Base-by-base conservation (phyloP, 2,797 vertebrate species). In the Numenius phaeopus region DNA sequence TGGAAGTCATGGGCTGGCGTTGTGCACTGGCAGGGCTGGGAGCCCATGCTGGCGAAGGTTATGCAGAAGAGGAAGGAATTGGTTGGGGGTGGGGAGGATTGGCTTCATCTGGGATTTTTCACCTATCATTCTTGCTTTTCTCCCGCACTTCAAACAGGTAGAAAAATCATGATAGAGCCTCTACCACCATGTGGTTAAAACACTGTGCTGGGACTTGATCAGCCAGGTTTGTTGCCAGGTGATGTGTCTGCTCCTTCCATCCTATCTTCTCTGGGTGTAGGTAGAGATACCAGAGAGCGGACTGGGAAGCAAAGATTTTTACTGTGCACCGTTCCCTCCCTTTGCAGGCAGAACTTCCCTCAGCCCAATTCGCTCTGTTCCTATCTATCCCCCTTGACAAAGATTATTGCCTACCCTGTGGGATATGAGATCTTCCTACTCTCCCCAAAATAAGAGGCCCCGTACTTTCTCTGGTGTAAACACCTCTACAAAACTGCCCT, bases 21-120 rank as follows among this genome's bases (percentile, higher is more conserved):
- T 30, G 55, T 26, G 57, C 7, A 0, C 5, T 42, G 37, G 44
- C 8, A 37, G 23, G 27, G 32, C 17, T 52, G 37, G 34, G 34
- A 47, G 10, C 9, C 40, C 20, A 0, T 50, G 3, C 39, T 66
- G 57, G 29, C 37, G 44, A 14, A 39, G 55, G 11, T 0, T 47
- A 49, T 50, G 15, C n/a, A 20, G 26, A 66, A 85, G n/a, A 54
- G 27, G 20, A 21, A 5, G 34, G n/a, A 66, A 10, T 3, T 9
- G 32, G 7, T 40, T 40, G 10, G 12, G 21, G 21, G 3, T 34
- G 9, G n/a, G n/a, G 75, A 78, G 42, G 24, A 19, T 46, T 69
- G 32, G 18, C n/a, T 83, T 87, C 6, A n/a, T 23, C 7, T 49
- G 18, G 7, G 4, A 16, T 69, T 93, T 88, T 66, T 85, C 42